phyloP scores from a whole-genome alignment of 2,888 invertebrate species.

The Copidosoma aretas region DNA sequence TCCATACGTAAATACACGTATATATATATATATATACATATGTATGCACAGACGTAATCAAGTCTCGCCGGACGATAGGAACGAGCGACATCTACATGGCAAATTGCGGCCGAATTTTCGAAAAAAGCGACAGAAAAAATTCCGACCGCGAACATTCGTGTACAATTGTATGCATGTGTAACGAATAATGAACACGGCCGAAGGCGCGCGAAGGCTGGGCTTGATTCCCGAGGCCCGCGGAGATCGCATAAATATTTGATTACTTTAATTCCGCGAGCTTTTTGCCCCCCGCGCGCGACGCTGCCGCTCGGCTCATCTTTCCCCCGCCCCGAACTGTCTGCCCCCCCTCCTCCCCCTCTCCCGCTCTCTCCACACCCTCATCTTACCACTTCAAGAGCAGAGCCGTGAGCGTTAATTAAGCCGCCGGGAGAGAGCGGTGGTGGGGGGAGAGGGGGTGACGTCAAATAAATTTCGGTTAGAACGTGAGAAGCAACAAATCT shows the following conservation, averaged over 20 bases:
- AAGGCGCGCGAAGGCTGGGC: background rate
- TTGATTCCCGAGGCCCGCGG: constrained; percentile 26
- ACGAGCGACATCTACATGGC: background rate
- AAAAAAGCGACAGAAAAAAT: background rate
- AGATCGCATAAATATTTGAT: constrained; percentile 46
- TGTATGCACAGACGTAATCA: background rate
- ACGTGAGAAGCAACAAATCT: constrained; percentile 63
- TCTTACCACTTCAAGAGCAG: background rate
- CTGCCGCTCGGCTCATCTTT: background rate
- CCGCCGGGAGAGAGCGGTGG: constrained; percentile 43
- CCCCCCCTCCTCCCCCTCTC: background rate
- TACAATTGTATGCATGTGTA: no score
- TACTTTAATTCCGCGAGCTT: constrained; percentile 44
- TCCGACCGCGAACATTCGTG: background rate
- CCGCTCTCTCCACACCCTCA: background rate
- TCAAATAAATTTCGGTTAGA: constrained; percentile 63
- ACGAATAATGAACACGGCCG: background rate
- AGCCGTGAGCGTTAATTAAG: constrained; percentile 56
- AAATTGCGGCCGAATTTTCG: background rate
- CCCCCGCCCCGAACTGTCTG: background rate
- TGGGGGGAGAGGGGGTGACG: constrained; percentile 38
- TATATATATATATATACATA: background rate
- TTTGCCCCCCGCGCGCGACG: constrained; percentile 29
- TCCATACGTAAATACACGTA: background rate
- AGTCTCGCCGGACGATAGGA: background rate